These are phyloP conservation scores for Chaetura pelagica DNA, from an alignment of 2,113 vertebrate species.

Conservation along the genomic window DNA sequence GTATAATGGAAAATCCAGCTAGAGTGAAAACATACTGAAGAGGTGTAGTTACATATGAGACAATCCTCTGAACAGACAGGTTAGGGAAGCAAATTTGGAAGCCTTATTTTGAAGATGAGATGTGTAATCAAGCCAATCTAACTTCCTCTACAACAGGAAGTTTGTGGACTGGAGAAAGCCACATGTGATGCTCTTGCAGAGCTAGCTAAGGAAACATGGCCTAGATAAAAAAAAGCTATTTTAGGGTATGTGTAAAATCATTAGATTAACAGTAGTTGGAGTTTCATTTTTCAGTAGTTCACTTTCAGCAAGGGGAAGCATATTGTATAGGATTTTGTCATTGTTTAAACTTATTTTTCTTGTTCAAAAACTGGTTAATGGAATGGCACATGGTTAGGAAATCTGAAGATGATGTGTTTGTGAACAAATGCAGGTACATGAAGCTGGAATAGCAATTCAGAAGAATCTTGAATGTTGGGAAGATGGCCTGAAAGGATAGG, in stretches of 20 bases:
- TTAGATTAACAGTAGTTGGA: background rate
- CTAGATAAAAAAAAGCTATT: constrained; percentile 27
- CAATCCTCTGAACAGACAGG: background rate
- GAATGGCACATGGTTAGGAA: background rate
- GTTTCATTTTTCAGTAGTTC: background rate
- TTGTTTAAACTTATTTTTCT: background rate
- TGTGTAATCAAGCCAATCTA: background rate
- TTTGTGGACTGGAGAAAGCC: constrained; percentile 11
- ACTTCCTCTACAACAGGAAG: constrained; percentile 1
- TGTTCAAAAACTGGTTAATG: background rate
- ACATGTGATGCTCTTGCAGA: background rate
- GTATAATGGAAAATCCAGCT: background rate
- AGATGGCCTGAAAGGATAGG: background rate
- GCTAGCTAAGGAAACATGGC: constrained; percentile 10
- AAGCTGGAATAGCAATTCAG: background rate
- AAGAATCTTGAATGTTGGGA: background rate
- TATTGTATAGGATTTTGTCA: background rate
- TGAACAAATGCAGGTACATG: background rate
- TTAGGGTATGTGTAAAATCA: background rate
- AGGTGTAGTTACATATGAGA: background rate
- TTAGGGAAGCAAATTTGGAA: background rate
- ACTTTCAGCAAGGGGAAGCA: background rate
- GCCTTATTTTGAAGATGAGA: background rate
- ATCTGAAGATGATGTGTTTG: background rate
- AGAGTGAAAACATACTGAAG: background rate